Evolutionary conservation across 2,797 vertebrate species (phyloP), one percentile per base, ranked within the genome.

Genomic region (Nannoperca obscura): DNA sequence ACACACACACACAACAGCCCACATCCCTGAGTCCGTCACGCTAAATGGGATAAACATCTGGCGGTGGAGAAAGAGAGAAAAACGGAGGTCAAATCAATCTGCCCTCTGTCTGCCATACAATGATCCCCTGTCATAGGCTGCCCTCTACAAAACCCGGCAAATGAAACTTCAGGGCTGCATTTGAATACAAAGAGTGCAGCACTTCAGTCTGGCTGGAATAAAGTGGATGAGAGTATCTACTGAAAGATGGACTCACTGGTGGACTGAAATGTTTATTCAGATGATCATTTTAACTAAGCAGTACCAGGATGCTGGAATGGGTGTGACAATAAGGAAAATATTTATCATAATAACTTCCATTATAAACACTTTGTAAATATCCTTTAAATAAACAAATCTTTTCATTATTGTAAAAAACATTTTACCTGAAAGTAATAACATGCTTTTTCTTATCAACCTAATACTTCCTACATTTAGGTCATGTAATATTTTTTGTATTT

Each of bases 11-110:
- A 64, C 78, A 76, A 78, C 52, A 49, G 36, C 20, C 58, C 68
- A 60, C 82, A 86, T 70, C 81, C 27, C 64, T 47, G 53, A 72
- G 84, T 82, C 87, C 32, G 80, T 86, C 86, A 83, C 73, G 49
- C 79, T 86, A 91, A 92, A 91, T 67, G 79, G 87, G 88, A 91
- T 90, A 88, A 90, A 89, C 86, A 88, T 91, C 79, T 84, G 90
- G 76, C 27, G 15, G 67, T 24, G 74, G 71, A 78, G 49, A 78
- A 71, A 49, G 50, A 78, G 66, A 86, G 68, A 81, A 82, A 87
- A 86, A 82, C 58, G 2, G 80, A 86, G 92, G 88, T 94, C 88
- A 90, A 90, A 89, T 91, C 89, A 89, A 90, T 92, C 91, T 87
- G 84, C 67, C 85, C 92, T 87, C 83, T 76, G 84, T 86, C 89